Conservation (phyloP, 2,113 vertebrate genomes). For the Amphiprion ocellaris region DNA sequence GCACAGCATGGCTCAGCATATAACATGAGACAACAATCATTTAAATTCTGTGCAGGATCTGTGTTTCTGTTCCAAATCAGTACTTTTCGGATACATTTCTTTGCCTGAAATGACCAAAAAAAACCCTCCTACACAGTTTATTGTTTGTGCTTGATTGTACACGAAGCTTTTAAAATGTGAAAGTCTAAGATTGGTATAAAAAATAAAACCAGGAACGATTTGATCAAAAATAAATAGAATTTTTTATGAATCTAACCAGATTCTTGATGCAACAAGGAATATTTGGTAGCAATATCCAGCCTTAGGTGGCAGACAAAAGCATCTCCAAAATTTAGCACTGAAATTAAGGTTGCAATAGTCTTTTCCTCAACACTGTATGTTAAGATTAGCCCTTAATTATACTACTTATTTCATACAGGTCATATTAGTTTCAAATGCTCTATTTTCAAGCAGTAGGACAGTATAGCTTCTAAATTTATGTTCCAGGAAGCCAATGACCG, state of each 20-base stretch:
- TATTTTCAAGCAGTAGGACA: slow-evolving; percentile 37
- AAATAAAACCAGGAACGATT: too few species aligned
- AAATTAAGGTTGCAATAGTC: slow-evolving; percentile 1
- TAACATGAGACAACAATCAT: background rate
- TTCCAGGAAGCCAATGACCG: slow-evolving; percentile 55
- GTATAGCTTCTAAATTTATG: slow-evolving; percentile 48
- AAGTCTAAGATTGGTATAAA: too few species aligned
- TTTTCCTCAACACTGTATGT: background rate
- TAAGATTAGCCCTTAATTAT: slow-evolving; percentile 16
- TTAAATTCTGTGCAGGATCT: background rate
- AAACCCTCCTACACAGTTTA: too few species aligned
- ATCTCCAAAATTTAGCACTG: background rate
- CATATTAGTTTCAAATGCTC: slow-evolving; percentile 27
- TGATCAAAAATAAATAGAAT: too few species aligned
- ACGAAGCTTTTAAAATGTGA: too few species aligned
- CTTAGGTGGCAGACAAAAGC: background rate
- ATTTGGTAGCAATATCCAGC: background rate
- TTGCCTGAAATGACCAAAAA: too few species aligned
- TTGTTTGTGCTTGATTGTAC: too few species aligned
- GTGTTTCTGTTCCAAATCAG: background rate
- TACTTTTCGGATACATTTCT: background rate
- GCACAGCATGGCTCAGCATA: background rate
- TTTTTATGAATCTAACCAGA: too few species aligned
- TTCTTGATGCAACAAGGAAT: too few species aligned
- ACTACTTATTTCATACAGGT: slow-evolving; percentile 27